Percentiles rank a stretch among this genome's conserved stretches.
Conservation (phyloP, 2,888 invertebrate genomes). For the Coleophora flavipennella region DNA sequence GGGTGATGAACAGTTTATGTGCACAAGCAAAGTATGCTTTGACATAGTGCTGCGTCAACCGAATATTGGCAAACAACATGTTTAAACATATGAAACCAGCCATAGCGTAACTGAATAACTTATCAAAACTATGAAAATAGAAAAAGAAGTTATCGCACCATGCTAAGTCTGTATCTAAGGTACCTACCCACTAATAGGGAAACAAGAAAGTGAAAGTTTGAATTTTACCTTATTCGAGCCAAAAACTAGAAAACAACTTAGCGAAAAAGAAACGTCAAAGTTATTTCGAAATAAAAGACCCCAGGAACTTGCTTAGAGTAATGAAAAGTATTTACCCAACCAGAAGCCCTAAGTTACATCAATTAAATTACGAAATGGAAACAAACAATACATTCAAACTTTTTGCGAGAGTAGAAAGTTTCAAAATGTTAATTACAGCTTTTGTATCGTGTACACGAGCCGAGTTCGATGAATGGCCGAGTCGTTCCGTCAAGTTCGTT, state of each 20-base stretch:
- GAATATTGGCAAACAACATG: slow-evolving; percentile 54
- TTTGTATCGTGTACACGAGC: slow-evolving; percentile 35
- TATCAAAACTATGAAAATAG: too few species aligned
- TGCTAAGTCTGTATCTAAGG: too few species aligned
- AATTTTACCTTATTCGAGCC: too few species aligned
- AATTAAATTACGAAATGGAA: slow-evolving; percentile 30
- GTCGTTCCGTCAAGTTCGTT: slow-evolving; percentile 29
- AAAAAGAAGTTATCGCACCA: too few species aligned
- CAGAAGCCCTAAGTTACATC: slow-evolving; percentile 24
- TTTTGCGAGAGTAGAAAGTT: slow-evolving; percentile 48
- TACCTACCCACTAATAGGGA: too few species aligned
- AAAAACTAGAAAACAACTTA: too few species aligned
- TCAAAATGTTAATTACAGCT: slow-evolving; percentile 53
- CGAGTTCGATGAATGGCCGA: slow-evolving; percentile 22
- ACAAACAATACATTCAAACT: slow-evolving; percentile 33
- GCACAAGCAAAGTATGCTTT: slow-evolving; percentile 47
- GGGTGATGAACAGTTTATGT: slow-evolving; percentile 50
- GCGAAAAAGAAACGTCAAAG: too few species aligned
- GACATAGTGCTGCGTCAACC: slow-evolving; percentile 55
- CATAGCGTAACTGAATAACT: too few species aligned
- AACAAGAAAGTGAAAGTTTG: too few species aligned
- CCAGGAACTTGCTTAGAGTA: slow-evolving; percentile 6
- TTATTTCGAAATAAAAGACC: slow-evolving; percentile 22
- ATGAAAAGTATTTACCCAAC: neutral
- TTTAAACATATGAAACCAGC: too few species aligned